phyloP scores from a whole-genome alignment of 53 echinoderm and acorn worm species.

The Arbacia lixula region DNA sequence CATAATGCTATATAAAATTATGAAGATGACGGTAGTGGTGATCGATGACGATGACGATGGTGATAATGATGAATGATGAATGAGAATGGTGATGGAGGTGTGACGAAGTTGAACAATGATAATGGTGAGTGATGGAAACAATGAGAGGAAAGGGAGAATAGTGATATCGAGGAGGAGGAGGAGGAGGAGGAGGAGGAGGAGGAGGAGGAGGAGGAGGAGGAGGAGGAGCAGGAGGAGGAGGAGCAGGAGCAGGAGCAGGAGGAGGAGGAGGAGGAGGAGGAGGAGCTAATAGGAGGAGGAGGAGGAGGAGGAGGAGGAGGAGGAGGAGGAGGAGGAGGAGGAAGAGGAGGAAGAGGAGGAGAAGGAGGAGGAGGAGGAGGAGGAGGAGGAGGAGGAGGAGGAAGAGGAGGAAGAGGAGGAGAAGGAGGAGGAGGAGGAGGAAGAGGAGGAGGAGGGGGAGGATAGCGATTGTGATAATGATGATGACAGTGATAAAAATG shows the following conservation, averaged over 20 bases:
- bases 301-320: neutral
- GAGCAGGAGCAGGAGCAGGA: neutral
- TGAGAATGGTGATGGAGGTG: neutral
- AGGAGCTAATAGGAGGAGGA: neutral
- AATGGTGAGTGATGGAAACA: no score
- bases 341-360: neutral
- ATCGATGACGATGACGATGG: conserved; percentile 45
- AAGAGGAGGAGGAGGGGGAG: neutral
- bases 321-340: neutral
- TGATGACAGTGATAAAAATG: neutral
- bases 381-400: neutral
- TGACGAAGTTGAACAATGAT: no score
- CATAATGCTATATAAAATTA: no score
- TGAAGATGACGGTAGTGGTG: conserved; percentile 44
- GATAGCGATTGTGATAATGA: neutral
- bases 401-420: neutral
- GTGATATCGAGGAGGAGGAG: neutral
- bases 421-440: no score
- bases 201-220: no score
- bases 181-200: neutral
- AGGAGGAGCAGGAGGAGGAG: no score
- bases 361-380: neutral
- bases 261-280: neutral
- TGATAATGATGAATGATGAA: no score
- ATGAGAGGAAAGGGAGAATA: neutral